Evolutionary conservation across 2,888 invertebrate genomes (phyloP), one percentile per base, ranked within the genome.

Genomic region (Coremacera marginata): DNA sequence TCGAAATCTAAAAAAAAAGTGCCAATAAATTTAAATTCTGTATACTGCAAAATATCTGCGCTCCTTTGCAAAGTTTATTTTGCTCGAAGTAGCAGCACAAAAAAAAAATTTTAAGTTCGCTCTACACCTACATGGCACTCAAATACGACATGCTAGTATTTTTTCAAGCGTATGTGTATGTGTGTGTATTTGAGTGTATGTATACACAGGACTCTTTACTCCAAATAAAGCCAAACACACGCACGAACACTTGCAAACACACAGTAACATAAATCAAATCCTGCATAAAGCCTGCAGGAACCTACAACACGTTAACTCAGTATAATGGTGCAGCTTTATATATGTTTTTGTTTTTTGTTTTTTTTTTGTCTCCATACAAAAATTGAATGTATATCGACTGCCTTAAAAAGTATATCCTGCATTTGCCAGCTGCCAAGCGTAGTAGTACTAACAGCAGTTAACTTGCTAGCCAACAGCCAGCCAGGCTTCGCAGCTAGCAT

Each of bases 141-240:
- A 78, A 78, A 76, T 65, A 70, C 31, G 65, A 67, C 72, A 44
- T 68, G 7, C 44, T 57, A 37, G 25, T 25, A 16, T 70, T 1
- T 63, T 22, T 65, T 19, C 44, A 25, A 55, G 51, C 83, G 83
- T 83, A 78, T 79, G 27, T 72, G 27, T 70, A 27, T 60, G 49
- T 57, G 11, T 44, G 60, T 63, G 44, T 68, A 52, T 72, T 55
- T 76, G 44, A 52, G 70, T 60, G 62, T 62, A 44, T 60, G 67
- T 44, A 9, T 52, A 16, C 49, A 63, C n/a, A 31, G 57, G 14
- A 68, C 34, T 65, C 55, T 62, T 19, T 14, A 34, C 75, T 49
- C 31, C 60, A 75, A n/a, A 27, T 63, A 34, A n/a, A n/a, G n/a
- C 5, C 65, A 31, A 31, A 67, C 72, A 60, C 78, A 70, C n/a